These are phyloP conservation scores for Alviniconcha marisindica DNA, from an alignment of 1,140 invertebrate species.

Conservation along the genomic window DNA sequence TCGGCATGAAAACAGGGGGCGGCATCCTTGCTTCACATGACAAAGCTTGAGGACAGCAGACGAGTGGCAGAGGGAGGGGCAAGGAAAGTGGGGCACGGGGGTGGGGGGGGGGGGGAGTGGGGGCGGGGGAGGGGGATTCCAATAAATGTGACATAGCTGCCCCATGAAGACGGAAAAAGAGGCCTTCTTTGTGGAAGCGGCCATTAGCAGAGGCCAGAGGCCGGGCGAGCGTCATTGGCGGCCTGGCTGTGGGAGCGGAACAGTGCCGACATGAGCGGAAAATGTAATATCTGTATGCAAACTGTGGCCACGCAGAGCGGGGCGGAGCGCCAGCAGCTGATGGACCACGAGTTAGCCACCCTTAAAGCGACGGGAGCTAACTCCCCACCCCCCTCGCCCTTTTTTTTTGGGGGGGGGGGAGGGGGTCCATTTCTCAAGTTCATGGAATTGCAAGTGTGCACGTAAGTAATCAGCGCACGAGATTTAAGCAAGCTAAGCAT, in stretches of 20 bases:
- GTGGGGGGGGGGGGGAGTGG: no score
- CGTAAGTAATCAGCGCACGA: no score
- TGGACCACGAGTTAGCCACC: no score
- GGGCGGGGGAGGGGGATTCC: background rate
- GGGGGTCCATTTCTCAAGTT: no score
- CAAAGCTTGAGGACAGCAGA: background rate
- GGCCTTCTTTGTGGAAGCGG: constrained; percentile 14
- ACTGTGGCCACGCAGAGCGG: no score
- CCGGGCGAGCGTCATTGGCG: constrained; percentile 26
- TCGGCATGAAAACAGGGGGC: background rate
- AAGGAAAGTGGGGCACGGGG: no score
- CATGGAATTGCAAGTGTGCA: no score
- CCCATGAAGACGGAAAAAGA: constrained; percentile 31
- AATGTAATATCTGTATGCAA: constrained; percentile 43
- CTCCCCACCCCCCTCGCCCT: no score
- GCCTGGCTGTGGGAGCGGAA: constrained; percentile 8
- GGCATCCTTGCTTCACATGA: constrained; percentile 12
- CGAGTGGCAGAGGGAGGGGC: background rate
- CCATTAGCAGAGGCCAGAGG: constrained; percentile 30
- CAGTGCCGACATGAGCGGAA: constrained; percentile 30
- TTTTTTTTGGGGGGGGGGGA: no score
- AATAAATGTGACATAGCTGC: constrained; percentile 37
- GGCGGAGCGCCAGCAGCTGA: no score
- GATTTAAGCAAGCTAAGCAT: no score
- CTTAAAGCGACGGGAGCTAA: no score